Evolutionary conservation across 2,113 vertebrate genomes (phyloP).

Genomic region (Microtus pennsylvanicus): DNA sequence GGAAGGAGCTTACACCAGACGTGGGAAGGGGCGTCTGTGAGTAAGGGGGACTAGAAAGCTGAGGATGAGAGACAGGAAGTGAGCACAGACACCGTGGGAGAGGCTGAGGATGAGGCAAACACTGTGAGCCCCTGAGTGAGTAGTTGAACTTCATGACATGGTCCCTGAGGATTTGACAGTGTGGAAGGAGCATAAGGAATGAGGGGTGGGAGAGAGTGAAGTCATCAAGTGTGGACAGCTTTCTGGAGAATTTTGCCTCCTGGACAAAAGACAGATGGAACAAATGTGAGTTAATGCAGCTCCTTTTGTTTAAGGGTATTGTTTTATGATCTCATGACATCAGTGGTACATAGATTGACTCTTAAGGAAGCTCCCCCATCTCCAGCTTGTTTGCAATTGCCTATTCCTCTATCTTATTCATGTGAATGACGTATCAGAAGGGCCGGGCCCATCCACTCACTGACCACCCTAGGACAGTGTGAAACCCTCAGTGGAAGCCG

Average conservation of each 20-base stretch:
- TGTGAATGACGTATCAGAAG: neutral
- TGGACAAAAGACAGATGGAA: neutral
- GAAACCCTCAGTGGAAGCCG: neutral
- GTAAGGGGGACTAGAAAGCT: neutral
- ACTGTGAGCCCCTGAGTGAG: neutral
- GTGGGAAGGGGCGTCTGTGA: neutral
- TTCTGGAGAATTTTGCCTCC: neutral
- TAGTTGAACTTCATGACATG: neutral
- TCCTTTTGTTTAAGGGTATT: neutral
- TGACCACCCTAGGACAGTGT: neutral
- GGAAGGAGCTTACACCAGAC: neutral
- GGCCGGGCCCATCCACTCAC: neutral
- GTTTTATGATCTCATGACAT: neutral
- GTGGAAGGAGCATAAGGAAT: neutral
- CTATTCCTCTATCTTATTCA: neutral
- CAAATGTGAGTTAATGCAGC: neutral
- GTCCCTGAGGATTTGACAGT: neutral
- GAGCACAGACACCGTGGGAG: accelerated
- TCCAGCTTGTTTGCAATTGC: neutral
- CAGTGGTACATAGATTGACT: neutral
- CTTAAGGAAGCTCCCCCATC: neutral
- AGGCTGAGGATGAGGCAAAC: neutral
- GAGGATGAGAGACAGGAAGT: neutral
- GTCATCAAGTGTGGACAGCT: neutral
- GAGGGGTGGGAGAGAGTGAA: neutral